phyloP scores from a whole-genome alignment of 2,888 invertebrate species.

The Rhagonycha fulva region DNA sequence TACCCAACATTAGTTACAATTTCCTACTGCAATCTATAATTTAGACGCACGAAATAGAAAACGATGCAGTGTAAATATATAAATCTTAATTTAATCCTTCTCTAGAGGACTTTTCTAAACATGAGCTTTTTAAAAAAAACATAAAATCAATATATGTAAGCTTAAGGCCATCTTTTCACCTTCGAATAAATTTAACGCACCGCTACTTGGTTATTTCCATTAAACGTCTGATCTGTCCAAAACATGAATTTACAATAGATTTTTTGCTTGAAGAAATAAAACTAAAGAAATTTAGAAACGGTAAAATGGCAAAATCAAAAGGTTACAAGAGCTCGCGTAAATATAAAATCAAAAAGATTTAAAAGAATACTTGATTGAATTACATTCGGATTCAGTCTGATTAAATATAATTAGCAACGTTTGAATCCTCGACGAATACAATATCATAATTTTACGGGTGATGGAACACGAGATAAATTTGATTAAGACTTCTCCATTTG shows the following conservation, averaged over 20 bases:
- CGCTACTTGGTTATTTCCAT: neutral
- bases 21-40: constrained; percentile 11
- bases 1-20: constrained; percentile 14
- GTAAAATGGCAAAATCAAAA: neutral
- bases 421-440: constrained; percentile 10
- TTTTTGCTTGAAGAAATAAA: neutral
- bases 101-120: neutral
- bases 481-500: neutral
- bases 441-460: constrained; percentile 12
- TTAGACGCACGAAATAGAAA: neutral
- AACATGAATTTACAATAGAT: neutral
- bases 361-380: constrained; percentile 11
- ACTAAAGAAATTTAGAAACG: neutral
- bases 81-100: neutral
- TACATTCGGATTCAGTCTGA: constrained; percentile 16
- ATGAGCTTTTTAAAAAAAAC: too few relatives aligned
- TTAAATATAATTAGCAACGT: constrained; percentile 14
- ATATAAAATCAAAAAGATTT: neutral
- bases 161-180: too few relatives aligned
- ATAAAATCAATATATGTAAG: too few relatives aligned
- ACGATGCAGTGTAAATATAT: neutral
- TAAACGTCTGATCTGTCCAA: neutral
- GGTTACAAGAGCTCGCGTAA: neutral
- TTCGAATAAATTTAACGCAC: too few relatives aligned
- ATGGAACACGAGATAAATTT: neutral